These are phyloP conservation scores for Callosobruchus maculatus DNA, from an alignment of 2,888 invertebrate species.

Conservation along the genomic window DNA sequence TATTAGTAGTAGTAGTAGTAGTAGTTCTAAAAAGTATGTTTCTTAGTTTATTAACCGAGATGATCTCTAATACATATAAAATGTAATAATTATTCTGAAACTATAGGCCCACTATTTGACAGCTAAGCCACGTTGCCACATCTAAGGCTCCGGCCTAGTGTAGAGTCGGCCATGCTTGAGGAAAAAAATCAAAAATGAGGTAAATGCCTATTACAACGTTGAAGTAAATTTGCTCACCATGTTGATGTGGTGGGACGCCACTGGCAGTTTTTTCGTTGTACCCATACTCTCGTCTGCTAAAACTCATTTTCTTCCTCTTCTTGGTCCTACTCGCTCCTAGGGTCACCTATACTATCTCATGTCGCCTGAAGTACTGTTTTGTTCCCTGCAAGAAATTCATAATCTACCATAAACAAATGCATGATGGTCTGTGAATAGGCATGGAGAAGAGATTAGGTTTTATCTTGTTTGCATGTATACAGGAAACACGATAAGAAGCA, in stretches of 20 bases:
- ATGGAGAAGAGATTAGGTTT: neutral
- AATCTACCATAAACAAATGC: neutral
- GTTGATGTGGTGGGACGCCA: conserved; percentile 19
- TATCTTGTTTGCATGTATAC: neutral
- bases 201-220: no score
- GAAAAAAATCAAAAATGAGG: no score
- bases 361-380: neutral
- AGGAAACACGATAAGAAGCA: neutral
- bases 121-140: no score
- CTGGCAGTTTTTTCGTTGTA: conserved; percentile 31
- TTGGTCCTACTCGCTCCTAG: neutral
- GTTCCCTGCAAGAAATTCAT: neutral
- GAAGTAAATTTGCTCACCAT: conserved; percentile 14
- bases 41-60: no score
- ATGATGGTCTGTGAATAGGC: neutral
- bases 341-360: neutral
- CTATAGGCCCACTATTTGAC: no score
- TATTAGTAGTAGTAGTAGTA: no score
- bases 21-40: no score
- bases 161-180: no score
- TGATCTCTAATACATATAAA: no score
- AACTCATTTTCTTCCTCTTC: conserved; percentile 25
- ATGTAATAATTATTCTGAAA: no score
- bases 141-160: no score
- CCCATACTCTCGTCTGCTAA: conserved; percentile 25